Evolutionary conservation across 2,113 vertebrate species (phyloP).

Genomic region (Potamarius usumacintae): DNA sequence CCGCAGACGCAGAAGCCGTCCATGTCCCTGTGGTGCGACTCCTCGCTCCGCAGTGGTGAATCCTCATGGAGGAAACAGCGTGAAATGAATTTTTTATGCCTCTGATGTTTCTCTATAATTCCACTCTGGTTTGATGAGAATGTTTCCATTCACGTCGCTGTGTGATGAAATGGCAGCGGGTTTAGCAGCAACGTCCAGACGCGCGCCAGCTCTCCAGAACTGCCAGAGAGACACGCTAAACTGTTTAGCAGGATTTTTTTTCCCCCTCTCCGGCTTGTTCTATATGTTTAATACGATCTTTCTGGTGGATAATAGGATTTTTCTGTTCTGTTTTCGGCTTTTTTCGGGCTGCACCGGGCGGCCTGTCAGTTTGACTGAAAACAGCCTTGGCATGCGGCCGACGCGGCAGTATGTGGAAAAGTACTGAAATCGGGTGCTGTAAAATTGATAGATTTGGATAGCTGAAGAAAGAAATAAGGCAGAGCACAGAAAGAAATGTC

Average conservation of each 20-base stretch:
- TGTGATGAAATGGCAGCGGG: slow-evolving; percentile 32
- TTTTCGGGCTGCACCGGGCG: background rate
- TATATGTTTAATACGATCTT: slow-evolving; percentile 21
- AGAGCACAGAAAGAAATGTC: slow-evolving; percentile 9
- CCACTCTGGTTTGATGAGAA: slow-evolving; percentile 41
- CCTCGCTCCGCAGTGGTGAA: background rate
- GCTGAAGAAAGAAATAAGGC: slow-evolving; percentile 10
- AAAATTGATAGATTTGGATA: background rate
- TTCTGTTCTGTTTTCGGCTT: slow-evolving; percentile 2
- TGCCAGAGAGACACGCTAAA: slow-evolving; percentile 22
- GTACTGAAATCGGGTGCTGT: slow-evolving; percentile 11
- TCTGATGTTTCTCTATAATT: slow-evolving; percentile 35
- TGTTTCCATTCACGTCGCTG: slow-evolving; percentile 45
- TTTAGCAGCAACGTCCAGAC: slow-evolving; percentile 25
- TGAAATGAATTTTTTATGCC: slow-evolving; percentile 24
- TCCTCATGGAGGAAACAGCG: slow-evolving; percentile 33
- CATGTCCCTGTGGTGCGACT: background rate
- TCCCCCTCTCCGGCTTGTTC: background rate
- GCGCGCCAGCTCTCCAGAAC: background rate
- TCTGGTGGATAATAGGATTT: slow-evolving; percentile 25
- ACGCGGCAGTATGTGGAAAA: slow-evolving; percentile 25
- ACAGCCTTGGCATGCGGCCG: slow-evolving; percentile 6
- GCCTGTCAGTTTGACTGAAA: slow-evolving; percentile 36
- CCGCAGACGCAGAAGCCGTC: background rate
- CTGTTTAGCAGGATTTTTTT: slow-evolving; percentile 12